phyloP scores from a whole-genome alignment of 2,113 vertebrate genomes.

The Tragelaphus strepsiceros region DNA sequence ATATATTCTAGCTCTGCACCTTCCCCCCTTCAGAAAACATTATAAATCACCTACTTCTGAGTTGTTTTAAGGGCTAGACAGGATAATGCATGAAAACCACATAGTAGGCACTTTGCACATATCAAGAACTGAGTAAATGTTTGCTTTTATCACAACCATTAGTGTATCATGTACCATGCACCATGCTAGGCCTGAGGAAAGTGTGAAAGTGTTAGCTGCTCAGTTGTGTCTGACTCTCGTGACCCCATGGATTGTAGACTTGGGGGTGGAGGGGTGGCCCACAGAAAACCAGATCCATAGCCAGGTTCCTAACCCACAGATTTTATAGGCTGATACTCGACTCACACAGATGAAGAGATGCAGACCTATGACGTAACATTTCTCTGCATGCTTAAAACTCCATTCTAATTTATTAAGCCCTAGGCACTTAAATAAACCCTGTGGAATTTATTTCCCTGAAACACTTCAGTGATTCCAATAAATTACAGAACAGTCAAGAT shows the following conservation, averaged over 20 bases:
- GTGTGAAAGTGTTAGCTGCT: background rate
- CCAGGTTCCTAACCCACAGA: background rate
- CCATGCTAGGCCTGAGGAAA: background rate
- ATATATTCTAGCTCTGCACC: background rate
- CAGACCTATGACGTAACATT: background rate
- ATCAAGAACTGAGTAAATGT: background rate
- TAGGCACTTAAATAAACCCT: constrained; percentile 28
- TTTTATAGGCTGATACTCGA: background rate
- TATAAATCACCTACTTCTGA: background rate
- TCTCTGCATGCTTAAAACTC: background rate
- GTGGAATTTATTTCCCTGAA: constrained; percentile 29
- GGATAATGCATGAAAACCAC: background rate
- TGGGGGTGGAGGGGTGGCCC: rapidly evolving
- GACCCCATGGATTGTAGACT: background rate
- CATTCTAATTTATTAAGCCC: background rate
- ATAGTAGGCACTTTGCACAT: no score
- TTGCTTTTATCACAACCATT: background rate
- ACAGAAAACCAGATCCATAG: background rate
- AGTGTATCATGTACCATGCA: no score
- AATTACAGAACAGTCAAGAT: constrained; percentile 19
- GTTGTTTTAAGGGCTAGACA: background rate
- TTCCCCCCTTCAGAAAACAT: background rate
- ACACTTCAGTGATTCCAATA: constrained; percentile 24
- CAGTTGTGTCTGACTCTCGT: background rate
- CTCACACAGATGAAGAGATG: background rate